Percentiles rank a stretch among this genome's conserved stretches.
phyloP scores from a whole-genome alignment of 2,113 vertebrate species.

The Aegotheles bennettii region DNA sequence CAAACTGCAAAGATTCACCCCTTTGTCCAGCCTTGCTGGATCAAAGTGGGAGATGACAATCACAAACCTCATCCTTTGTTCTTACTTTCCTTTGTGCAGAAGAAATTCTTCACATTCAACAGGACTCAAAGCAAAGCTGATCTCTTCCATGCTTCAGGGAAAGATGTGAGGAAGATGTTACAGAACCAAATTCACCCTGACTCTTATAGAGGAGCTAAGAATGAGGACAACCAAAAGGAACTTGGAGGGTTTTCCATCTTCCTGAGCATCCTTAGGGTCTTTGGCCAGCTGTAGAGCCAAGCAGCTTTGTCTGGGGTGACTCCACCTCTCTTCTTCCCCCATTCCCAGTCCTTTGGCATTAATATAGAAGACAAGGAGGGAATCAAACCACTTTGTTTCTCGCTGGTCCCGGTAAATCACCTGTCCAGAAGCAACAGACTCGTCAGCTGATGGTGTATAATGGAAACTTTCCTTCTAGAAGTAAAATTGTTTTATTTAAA shows the following conservation, averaged over 20 bases:
- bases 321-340: accelerated
- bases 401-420: background rate
- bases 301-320: background rate
- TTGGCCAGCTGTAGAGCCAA: background rate
- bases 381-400: background rate
- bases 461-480: background rate
- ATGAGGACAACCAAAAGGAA: background rate
- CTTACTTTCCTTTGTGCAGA: background rate
- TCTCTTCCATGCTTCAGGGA: background rate
- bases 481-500: background rate
- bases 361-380: background rate
- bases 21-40: background rate
- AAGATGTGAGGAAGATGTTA: background rate
- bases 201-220: background rate
- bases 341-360: background rate
- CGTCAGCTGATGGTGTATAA: background rate
- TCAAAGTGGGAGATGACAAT: background rate
- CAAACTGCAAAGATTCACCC: background rate
- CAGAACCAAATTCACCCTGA: background rate
- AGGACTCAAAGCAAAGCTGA: background rate
- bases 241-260: background rate
- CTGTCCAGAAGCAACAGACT: background rate
- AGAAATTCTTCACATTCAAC: background rate
- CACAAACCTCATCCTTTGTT: background rate
- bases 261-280: background rate